A percentile compares a stretch with the other conserved stretches of the same genome.
Conservation (phyloP, 2,113 vertebrate genomes). For the Peromyscus leucopus region DNA sequence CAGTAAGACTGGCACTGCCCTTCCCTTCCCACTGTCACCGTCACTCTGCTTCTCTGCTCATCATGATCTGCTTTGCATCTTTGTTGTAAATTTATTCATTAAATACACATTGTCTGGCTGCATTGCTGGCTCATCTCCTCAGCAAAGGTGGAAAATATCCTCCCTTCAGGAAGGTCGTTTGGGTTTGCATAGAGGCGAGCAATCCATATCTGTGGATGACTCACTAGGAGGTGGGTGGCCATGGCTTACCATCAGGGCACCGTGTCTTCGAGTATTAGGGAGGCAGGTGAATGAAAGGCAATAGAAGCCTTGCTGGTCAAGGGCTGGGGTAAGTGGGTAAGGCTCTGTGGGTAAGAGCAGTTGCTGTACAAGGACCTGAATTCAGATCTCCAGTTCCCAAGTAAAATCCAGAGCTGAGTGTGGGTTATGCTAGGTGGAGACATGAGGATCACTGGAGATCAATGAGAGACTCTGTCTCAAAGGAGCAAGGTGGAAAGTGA, state of each 20-base stretch:
- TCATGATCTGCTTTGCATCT: background rate
- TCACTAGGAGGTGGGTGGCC: background rate
- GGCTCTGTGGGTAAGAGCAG: background rate
- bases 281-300: background rate
- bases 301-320: background rate
- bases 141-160: background rate
- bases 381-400: background rate
- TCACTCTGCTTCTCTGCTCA: background rate
- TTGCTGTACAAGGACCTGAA: background rate
- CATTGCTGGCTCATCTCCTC: background rate
- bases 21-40: background rate
- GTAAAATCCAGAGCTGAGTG: background rate
- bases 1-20: background rate
- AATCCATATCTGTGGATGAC: background rate
- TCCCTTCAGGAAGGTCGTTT: conserved; percentile 24
- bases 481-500: too few species aligned
- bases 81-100: background rate
- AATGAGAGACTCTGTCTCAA: background rate
- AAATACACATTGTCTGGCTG: background rate
- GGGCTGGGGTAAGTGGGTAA: too few species aligned
- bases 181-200: background rate
- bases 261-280: background rate
- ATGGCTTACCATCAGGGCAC: background rate
- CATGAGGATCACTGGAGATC: background rate
- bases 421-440: too few species aligned